Conservation (phyloP, 2,888 invertebrate species). For the Merodon equestris region DNA sequence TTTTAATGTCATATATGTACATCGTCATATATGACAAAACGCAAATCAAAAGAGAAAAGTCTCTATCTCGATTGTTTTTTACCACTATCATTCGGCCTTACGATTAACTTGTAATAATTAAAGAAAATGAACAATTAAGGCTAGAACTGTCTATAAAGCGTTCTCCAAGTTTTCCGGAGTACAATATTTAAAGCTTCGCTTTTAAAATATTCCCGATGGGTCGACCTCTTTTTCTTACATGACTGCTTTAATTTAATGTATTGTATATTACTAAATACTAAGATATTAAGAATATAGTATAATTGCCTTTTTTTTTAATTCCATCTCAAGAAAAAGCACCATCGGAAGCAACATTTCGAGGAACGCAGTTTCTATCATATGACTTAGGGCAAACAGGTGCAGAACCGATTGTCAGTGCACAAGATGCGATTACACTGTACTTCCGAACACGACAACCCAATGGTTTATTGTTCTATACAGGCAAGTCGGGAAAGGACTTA, state of each 20-base stretch:
- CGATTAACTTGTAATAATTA: too few species aligned
- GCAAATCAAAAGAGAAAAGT: too few species aligned
- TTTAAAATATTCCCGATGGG: slow-evolving; percentile 39
- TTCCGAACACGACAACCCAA: slow-evolving; percentile 95
- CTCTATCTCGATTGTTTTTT: too few species aligned
- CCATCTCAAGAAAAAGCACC: slow-evolving; percentile 89
- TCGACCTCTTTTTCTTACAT: slow-evolving; percentile 36
- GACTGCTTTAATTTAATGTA: too few species aligned
- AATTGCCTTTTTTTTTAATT: slow-evolving; percentile 18
- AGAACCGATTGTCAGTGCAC: slow-evolving; percentile 92
- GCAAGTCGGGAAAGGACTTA: slow-evolving; percentile 78
- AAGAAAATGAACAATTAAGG: too few species aligned
- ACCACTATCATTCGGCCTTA: too few species aligned
- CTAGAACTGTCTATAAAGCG: too few species aligned
- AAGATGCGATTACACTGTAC: slow-evolving; percentile 93
- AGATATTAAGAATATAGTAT: slow-evolving; percentile 9
- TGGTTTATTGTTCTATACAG: slow-evolving; percentile 95
- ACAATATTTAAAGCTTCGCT: slow-evolving; percentile 7
- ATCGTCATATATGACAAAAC: too few species aligned
- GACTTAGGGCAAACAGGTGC: slow-evolving; percentile 92
- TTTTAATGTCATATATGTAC: too few species aligned
- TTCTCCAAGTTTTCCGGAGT: too few species aligned
- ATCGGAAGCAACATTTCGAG: slow-evolving; percentile 95
- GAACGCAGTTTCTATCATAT: slow-evolving; percentile 94
- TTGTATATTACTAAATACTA: too few species aligned